Evolutionary conservation across 1,140 invertebrate genomes (phyloP), one percentile per base, ranked within the genome.

Genomic region (Drosophila persimilis): DNA sequence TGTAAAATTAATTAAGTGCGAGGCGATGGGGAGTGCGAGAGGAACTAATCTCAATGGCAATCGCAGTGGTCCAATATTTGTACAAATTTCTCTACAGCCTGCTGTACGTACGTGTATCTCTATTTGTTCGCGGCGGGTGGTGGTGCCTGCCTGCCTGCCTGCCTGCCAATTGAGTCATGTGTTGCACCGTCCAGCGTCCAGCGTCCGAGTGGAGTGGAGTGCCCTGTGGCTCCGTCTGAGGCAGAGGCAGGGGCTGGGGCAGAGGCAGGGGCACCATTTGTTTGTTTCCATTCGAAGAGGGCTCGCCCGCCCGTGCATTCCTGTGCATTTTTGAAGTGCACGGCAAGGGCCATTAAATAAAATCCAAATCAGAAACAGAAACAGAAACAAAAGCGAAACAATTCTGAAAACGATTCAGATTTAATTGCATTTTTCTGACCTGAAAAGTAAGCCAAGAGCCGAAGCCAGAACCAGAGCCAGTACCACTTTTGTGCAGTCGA

Each of bases 1-100:
- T 54, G 47, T 75, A 63, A 78, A 86, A 72, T 78, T 78, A 86
- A 86, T 86, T 78, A 67, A 88, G 83, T 86, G 81, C 65, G 65
- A 76, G 74, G 62, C 67, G 48, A 84, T 65, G 35, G 44, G 17
- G 46, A 13, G 66, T 22, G 41, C 26, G 24, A 43, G 52, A 48
- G 46, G 56, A 29, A 51, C 45, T 29, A 26, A 41, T 57, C 31
- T 20, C 51, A 56, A 57, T 44, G 50, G 47, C 45, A 26, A 52
- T 29, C 52, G 47, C 53, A 55, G 46, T 51, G 43, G 44, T 22
- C 43, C 56, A 71, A 86, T 60, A 58, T 58, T 62, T 69, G 48
- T 69, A 61, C 48, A 58, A 76, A 55, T 55, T 69, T 53, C 22
- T 24, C 44, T 45, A 44, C 55, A 15, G 45, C 56, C 29, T 13